These are phyloP conservation scores for Pimephales promelas DNA, from an alignment of 2,113 vertebrate species.

Conservation along the genomic window DNA sequence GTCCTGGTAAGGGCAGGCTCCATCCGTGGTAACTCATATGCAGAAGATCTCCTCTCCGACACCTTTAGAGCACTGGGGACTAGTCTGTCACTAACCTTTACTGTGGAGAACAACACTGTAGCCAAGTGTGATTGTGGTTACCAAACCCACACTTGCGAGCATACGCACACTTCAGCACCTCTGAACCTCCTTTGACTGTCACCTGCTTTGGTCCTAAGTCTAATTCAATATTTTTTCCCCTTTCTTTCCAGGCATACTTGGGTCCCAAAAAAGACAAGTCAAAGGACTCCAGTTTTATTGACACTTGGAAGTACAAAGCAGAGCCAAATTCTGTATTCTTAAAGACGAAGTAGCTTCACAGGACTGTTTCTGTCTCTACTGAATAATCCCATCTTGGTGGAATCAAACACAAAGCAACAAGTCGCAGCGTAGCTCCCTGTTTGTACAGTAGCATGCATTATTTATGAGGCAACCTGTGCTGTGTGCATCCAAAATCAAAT, in stretches of 20 bases:
- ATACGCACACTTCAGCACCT: slow-evolving; percentile 42
- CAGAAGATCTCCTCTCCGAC: background rate
- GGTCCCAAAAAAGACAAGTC: slow-evolving; percentile 16
- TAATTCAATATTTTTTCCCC: background rate
- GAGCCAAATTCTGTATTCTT: background rate
- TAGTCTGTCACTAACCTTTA: slow-evolving; percentile 52
- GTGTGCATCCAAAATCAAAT: slow-evolving; percentile 54
- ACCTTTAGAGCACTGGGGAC: slow-evolving; percentile 42
- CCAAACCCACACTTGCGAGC: slow-evolving; percentile 25
- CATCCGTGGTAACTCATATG: slow-evolving; percentile 3
- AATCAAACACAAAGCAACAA: slow-evolving; percentile 30
- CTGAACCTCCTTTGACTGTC: slow-evolving; percentile 50
- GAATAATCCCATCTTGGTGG: background rate
- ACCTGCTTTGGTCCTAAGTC: slow-evolving; percentile 47
- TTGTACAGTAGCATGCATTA: slow-evolving; percentile 47
- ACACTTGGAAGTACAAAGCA: slow-evolving; percentile 2
- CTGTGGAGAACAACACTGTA: slow-evolving; percentile 34
- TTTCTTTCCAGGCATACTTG: slow-evolving; percentile 10
- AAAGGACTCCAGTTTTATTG: background rate
- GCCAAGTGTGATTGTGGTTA: slow-evolving; percentile 55
- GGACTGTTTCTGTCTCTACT: slow-evolving; percentile 2
- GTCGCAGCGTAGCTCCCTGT: background rate
- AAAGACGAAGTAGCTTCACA: background rate
- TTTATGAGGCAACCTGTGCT: slow-evolving; percentile 42
- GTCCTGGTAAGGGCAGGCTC: background rate